Evolutionary conservation across 2,113 vertebrate genomes (phyloP), one percentile per base, ranked within the genome.

Genomic region (Clarias batrachus): DNA sequence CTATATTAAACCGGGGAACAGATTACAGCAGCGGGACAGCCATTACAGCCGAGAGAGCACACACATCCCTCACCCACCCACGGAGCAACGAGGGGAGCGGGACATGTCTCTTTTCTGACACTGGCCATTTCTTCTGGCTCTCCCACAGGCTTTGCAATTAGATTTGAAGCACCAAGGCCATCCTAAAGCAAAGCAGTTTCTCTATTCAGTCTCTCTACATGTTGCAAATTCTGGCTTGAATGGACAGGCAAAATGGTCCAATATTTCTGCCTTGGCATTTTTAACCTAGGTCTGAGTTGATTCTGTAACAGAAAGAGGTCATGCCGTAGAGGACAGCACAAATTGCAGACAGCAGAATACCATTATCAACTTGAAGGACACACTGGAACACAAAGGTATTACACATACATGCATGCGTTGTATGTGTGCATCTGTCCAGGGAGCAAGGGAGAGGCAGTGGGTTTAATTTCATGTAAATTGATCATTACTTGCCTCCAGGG

Each of bases 391-490:
- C 74, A 78, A 30, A 78, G 74, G 52, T 19, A 78, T 78, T 27
- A 78, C 52, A 78, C 48, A 14, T 56, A 56, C 25, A 56, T 78
- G 27, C 48, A n/a, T 41, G 37, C 12, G 37, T 74, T 16, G 27
- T 74, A 41, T 60, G 85, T 62, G 17, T 37, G 48, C 63, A 30
- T 54, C 19, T 77, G 27, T 68, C 59, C 62, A 27, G 63, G 65
- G 60, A 25, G 41, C 16, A 25, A 78, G 60, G 66, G 62, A 78
- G 70, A 73, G 14, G 19, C 71, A 86, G 57, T 81, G 59, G 59
- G 73, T 83, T 87, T 87, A 89, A 89, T 83, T 84, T 87, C 70
- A 89, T 70, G 77, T 77, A 87, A 87, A 87, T 89, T 21, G 83
- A 81, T 87, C 83, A 77, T 87, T 85, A 81, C 85, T 81, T 84